Conservation (phyloP, 2,113 vertebrate genomes). For the Nothoprocta pentlandii region DNA sequence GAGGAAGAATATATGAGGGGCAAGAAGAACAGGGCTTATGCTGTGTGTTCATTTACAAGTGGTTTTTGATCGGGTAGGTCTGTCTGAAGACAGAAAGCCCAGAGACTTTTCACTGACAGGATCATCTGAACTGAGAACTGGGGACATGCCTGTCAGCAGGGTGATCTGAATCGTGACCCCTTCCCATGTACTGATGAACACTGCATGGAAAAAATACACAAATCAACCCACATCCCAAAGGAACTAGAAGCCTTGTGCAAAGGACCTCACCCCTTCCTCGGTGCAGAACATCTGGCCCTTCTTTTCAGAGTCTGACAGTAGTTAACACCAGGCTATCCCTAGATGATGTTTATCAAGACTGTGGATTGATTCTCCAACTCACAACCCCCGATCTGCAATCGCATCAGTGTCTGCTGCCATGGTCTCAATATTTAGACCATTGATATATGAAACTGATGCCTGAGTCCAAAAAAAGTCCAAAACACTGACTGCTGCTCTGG, state of each 20-base stretch:
- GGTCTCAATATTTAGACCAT: background rate
- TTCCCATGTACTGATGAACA: background rate
- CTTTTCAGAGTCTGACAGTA: background rate
- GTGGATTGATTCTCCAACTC: background rate
- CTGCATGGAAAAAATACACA: background rate
- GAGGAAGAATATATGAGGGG: background rate
- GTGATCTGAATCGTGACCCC: background rate
- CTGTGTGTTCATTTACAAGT: background rate
- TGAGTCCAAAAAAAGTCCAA: background rate
- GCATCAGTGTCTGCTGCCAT: background rate
- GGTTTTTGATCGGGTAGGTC: background rate
- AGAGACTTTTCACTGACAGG: background rate
- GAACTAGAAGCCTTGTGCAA: background rate
- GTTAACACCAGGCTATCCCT: background rate
- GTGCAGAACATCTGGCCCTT: background rate
- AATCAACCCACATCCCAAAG: background rate
- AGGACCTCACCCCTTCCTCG: background rate
- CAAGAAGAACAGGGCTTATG: background rate
- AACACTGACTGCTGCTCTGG: background rate
- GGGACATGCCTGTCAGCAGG: background rate
- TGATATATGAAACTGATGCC: background rate
- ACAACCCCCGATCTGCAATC: background rate
- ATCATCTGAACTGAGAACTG: background rate
- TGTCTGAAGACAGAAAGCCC: background rate
- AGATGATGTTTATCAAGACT: background rate